Percentiles rank a stretch among this genome's conserved stretches.
Conservation (phyloP, 2,113 vertebrate species). For the Calyptommatus sinebrachiatus region DNA sequence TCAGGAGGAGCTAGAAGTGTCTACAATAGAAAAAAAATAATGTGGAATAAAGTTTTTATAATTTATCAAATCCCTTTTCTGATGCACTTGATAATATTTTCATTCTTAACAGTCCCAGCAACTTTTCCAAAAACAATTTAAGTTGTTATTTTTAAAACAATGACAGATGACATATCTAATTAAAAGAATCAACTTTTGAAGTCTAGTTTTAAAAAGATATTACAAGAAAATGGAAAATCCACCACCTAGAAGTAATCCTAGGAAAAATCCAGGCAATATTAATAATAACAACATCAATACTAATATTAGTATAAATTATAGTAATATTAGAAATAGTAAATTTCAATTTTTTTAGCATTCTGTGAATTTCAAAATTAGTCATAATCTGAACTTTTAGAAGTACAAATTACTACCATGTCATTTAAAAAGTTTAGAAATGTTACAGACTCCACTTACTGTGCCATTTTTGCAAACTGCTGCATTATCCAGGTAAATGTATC, state of each 20-base stretch:
- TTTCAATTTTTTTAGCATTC: background rate
- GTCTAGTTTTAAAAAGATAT: too few relatives aligned
- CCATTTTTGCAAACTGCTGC: conserved; percentile 80
- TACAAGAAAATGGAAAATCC: too few relatives aligned
- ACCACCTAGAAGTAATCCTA: too few relatives aligned
- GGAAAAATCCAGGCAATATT: too few relatives aligned
- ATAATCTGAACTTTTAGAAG: background rate
- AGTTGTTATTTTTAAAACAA: background rate
- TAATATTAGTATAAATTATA: too few relatives aligned
- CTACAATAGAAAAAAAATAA: conserved; percentile 60
- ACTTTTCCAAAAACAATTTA: background rate
- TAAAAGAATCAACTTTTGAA: too few relatives aligned
- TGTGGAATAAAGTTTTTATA: conserved; percentile 6
- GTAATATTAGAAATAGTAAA: too few relatives aligned
- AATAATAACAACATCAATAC: too few relatives aligned
- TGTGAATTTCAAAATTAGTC: background rate
- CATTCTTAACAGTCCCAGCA: background rate
- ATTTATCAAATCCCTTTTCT: background rate
- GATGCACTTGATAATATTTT: background rate
- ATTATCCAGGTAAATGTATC: conserved; percentile 96
- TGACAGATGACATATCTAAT: background rate
- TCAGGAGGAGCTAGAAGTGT: conserved; percentile 86
- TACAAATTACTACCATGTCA: too few relatives aligned
- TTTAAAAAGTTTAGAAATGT: too few relatives aligned
- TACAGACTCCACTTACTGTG: conserved; percentile 69